phyloP scores from a whole-genome alignment of 2,113 vertebrate species.

The Strigops habroptila region DNA sequence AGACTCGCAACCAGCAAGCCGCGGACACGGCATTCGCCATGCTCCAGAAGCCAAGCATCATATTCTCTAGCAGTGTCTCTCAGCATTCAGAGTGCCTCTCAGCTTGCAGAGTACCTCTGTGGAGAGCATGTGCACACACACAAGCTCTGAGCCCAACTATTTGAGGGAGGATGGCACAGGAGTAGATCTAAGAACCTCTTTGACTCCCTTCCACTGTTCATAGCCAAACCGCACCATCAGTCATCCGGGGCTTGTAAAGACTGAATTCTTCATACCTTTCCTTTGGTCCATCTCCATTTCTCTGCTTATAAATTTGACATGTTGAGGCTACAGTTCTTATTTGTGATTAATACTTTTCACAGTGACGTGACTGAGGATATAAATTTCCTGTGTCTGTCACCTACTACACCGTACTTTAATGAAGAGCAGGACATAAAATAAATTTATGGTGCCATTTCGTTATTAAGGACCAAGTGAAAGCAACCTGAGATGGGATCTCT shows the following conservation, averaged over 20 bases:
- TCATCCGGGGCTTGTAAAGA: neutral
- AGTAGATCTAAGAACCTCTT: neutral
- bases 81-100: neutral
- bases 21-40: neutral
- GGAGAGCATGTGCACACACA: neutral
- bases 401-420: neutral
- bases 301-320: neutral
- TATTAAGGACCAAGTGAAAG: neutral
- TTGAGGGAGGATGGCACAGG: neutral
- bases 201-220: neutral
- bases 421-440: neutral
- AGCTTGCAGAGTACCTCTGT: neutral
- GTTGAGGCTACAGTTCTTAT: neutral
- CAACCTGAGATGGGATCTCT: neutral
- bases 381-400: neutral
- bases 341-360: neutral
- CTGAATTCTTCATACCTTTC: neutral
- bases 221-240: neutral
- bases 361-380: neutral
- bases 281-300: neutral
- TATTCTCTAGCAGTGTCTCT: neutral
- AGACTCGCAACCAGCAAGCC: neutral
- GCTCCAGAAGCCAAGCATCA: neutral
- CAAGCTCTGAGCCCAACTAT: neutral
- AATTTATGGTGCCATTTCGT: neutral